Evolutionary conservation across 2,797 vertebrate genomes (phyloP).

Genomic region (Spinibarbus caldwelli): DNA sequence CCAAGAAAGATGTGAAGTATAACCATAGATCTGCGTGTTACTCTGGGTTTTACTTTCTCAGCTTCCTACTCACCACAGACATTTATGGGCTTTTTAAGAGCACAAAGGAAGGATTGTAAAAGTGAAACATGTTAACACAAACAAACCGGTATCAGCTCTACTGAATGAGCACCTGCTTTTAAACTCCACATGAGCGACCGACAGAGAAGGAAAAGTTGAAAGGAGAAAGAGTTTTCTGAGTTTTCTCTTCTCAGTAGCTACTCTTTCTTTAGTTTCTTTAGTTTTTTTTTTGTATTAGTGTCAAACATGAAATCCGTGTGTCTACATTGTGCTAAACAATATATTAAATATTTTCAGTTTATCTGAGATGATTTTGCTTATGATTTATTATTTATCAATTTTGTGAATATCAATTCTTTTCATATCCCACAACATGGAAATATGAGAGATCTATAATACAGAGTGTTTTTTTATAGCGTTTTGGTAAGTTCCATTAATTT

Average conservation of each 20-base stretch:
- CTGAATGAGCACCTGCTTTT: too few species aligned
- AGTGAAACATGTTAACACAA: constrained; percentile 36
- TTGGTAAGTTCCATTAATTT: background rate
- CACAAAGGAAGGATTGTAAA: constrained; percentile 49
- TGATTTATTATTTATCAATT: background rate
- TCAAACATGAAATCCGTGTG: constrained; percentile 76
- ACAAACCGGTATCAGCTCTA: constrained; percentile 22
- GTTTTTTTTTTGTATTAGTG: constrained; percentile 68
- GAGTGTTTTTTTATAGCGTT: background rate
- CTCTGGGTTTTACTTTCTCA: constrained; percentile 23
- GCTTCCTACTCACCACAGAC: constrained; percentile 26
- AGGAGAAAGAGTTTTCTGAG: constrained; percentile 51
- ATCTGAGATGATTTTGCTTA: constrained; percentile 57
- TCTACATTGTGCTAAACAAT: constrained; percentile 51
- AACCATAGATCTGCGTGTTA: background rate
- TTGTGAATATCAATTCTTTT: background rate
- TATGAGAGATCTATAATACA: background rate
- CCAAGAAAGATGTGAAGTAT: background rate
- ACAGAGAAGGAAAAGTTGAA: constrained; percentile 64
- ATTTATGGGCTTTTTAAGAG: constrained; percentile 46
- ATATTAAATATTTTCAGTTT: constrained; percentile 60
- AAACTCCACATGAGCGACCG: constrained; percentile 55
- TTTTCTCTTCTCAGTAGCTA: constrained; percentile 75
- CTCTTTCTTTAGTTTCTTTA: constrained; percentile 69
- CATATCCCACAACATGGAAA: background rate